phyloP scores from a whole-genome alignment of 1,140 invertebrate species.

The Cyclina sinensis region DNA sequence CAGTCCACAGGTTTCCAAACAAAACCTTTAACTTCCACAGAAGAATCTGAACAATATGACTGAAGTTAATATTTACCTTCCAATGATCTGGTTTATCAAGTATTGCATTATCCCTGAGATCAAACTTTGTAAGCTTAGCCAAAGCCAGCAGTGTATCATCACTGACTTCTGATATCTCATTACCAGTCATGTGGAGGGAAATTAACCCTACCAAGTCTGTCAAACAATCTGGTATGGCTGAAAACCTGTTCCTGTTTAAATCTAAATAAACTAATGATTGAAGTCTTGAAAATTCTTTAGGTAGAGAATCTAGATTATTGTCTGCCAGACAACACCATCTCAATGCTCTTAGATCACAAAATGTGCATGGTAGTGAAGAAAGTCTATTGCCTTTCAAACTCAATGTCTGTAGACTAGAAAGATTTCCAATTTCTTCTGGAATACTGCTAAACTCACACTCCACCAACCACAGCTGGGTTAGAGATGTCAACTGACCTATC shows the following conservation, averaged over 20 bases:
- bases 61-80: no score
- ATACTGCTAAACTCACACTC: constrained; percentile 78
- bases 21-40: no score
- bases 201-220: constrained; percentile 73
- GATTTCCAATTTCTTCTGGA: constrained; percentile 78
- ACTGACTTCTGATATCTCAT: constrained; percentile 74
- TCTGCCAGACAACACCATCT: constrained; percentile 82
- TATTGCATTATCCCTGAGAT: constrained; percentile 81
- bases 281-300: constrained; percentile 76
- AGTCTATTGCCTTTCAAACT: constrained; percentile 80
- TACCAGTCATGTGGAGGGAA: constrained; percentile 77
- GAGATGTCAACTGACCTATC: constrained; percentile 75
- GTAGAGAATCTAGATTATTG: constrained; percentile 80
- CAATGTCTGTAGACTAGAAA: constrained; percentile 80
- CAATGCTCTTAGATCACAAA: constrained; percentile 76
- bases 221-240: constrained; percentile 78
- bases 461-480: constrained; percentile 82
- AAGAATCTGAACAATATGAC: no score
- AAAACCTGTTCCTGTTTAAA: constrained; percentile 81
- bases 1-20: no score
- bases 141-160: constrained; percentile 81
- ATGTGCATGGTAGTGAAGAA: constrained; percentile 73
- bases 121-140: constrained; percentile 80
- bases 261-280: constrained; percentile 79
- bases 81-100: constrained; percentile 77